Evolutionary conservation across 2,113 vertebrate species (phyloP).

Genomic region (Bubo blakistoni): DNA sequence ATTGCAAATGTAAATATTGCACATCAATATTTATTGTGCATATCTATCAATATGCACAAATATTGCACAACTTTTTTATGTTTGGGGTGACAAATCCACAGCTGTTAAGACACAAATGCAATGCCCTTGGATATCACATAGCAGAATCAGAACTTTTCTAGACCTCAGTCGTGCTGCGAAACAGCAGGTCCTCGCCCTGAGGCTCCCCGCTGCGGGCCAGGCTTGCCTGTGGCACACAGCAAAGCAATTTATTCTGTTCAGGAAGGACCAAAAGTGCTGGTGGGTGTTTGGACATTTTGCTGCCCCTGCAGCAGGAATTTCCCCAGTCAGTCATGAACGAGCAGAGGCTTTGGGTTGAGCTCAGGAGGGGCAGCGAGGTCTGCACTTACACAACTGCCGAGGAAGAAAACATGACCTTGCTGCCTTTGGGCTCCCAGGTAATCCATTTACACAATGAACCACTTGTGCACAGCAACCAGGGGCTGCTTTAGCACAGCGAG

Average conservation of each 20-base stretch:
- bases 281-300: background rate
- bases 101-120: background rate
- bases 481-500: background rate
- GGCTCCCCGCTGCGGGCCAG: rapidly evolving
- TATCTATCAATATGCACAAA: background rate
- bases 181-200: background rate
- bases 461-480: background rate
- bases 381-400: background rate
- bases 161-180: background rate
- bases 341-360: background rate
- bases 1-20: background rate
- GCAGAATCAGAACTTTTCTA: background rate
- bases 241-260: background rate
- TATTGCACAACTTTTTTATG: background rate
- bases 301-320: background rate
- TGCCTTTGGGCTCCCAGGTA: background rate
- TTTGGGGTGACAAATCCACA: background rate
- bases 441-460: background rate
- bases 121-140: background rate
- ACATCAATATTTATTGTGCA: background rate
- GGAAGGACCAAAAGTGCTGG: background rate
- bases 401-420: background rate
- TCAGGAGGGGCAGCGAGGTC: background rate
- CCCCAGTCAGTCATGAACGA: background rate
- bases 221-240: background rate